A percentile compares a stretch with the other conserved stretches of the same genome.
phyloP scores from a whole-genome alignment of 2,888 invertebrate genomes.

The Ectropis crepuscularia region DNA sequence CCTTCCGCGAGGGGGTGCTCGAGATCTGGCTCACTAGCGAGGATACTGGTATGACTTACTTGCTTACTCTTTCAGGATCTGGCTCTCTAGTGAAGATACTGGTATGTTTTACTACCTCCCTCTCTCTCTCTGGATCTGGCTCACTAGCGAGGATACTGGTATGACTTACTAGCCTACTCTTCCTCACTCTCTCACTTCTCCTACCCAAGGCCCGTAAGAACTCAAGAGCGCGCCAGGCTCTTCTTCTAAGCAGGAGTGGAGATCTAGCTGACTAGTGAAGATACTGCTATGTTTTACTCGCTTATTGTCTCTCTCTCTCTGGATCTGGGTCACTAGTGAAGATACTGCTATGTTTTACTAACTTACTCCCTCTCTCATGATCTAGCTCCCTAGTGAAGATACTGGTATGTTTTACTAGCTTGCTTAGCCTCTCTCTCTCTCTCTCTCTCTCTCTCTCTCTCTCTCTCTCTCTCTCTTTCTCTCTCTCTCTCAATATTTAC shows the following conservation, averaged over 20 bases:
- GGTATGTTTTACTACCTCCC: neutral
- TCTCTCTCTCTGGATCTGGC: slow-evolving; percentile 92
- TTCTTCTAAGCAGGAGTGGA: slow-evolving; percentile 96
- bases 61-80: slow-evolving; percentile 88
- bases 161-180: too few relatives aligned
- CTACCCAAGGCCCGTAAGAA: too few relatives aligned
- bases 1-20: slow-evolving; percentile 95
- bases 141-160: slow-evolving; percentile 86
- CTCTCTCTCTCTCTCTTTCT: too few relatives aligned
- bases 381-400: slow-evolving; percentile 93
- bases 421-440: too few relatives aligned
- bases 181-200: too few relatives aligned
- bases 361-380: slow-evolving; percentile 83
- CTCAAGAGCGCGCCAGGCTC: slow-evolving; percentile 89
- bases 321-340: slow-evolving; percentile 89
- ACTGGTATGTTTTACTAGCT: neutral
- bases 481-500: too few relatives aligned
- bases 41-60: slow-evolving; percentile 89
- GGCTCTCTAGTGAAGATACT: slow-evolving; percentile 90
- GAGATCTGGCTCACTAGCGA: slow-evolving; percentile 99
- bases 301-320: too few relatives aligned
- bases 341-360: neutral
- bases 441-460: too few relatives aligned
- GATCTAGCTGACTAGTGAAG: slow-evolving; percentile 94
- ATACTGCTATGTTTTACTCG: neutral